Conservation (phyloP, 2,797 vertebrate species). For the Cephalopachus bancanus region DNA sequence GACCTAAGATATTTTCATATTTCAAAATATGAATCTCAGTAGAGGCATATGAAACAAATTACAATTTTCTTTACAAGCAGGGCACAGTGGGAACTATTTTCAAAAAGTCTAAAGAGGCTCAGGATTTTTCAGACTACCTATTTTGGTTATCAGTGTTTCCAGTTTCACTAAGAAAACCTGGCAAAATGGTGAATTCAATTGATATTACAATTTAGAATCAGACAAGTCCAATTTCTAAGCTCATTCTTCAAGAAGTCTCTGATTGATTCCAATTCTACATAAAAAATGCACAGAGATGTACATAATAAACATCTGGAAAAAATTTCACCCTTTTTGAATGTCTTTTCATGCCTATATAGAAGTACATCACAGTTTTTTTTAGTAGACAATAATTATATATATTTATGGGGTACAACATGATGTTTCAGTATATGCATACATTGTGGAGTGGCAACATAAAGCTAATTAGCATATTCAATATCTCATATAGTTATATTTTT, state of each 20-base stretch:
- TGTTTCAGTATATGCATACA: neutral
- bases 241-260: constrained; percentile 57
- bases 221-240: constrained; percentile 59
- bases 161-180: constrained; percentile 43
- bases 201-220: constrained; percentile 45
- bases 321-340: constrained; percentile 30
- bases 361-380: constrained; percentile 49
- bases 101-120: constrained; percentile 13
- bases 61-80: constrained; percentile 50
- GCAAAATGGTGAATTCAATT: constrained; percentile 46
- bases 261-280: constrained; percentile 18
- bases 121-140: constrained; percentile 40
- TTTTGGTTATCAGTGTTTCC: constrained; percentile 15
- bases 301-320: constrained; percentile 34
- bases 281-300: neutral
- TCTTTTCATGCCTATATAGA: constrained; percentile 45
- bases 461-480: neutral
- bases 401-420: neutral
- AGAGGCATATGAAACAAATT: neutral
- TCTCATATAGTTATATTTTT: neutral
- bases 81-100: constrained; percentile 33
- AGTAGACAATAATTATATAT: neutral
- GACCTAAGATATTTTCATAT: constrained; percentile 21
- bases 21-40: constrained; percentile 48
- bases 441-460: neutral